Evolutionary conservation across 2,797 vertebrate genomes (phyloP).

Genomic region (Danio albolineatus): DNA sequence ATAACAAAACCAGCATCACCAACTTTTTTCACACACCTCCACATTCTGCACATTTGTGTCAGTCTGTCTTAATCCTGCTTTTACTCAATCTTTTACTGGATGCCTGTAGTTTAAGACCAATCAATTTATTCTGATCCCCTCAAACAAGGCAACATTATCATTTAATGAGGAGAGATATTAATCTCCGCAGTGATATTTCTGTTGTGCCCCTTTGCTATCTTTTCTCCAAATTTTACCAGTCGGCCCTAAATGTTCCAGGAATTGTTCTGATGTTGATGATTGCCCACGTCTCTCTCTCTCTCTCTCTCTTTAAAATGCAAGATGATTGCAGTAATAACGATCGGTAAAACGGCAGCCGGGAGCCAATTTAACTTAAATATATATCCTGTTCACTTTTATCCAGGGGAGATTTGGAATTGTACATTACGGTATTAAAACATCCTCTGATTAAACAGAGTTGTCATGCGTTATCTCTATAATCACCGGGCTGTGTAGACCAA

Average conservation of each 20-base stretch:
- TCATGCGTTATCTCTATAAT: constrained; percentile 15
- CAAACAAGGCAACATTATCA: neutral
- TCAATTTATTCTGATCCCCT: neutral
- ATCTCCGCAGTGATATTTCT: constrained; percentile 23
- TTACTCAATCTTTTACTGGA: neutral
- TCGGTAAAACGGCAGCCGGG: constrained; percentile 16
- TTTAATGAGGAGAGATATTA: constrained; percentile 32
- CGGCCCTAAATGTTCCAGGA: constrained; percentile 40
- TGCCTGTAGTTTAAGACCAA: neutral
- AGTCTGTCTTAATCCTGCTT: neutral
- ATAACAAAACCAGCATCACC: neutral
- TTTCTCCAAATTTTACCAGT: constrained; percentile 8
- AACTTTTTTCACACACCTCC: neutral
- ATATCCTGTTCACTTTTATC: constrained; percentile 31
- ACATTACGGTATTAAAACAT: constrained; percentile 34
- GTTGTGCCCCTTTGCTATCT: constrained; percentile 33
- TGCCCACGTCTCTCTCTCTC: neutral
- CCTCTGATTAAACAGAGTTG: constrained; percentile 49
- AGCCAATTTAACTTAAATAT: constrained; percentile 32
- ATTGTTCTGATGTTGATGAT: constrained; percentile 53
- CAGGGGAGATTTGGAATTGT: constrained; percentile 19
- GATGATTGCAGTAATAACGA: constrained; percentile 45
- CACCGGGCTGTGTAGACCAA: constrained; percentile 4
- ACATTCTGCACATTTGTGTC: neutral
- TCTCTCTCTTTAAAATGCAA: constrained; percentile 6